Conservation (phyloP, 2,888 invertebrate species). For the Erannis defoliaria region DNA sequence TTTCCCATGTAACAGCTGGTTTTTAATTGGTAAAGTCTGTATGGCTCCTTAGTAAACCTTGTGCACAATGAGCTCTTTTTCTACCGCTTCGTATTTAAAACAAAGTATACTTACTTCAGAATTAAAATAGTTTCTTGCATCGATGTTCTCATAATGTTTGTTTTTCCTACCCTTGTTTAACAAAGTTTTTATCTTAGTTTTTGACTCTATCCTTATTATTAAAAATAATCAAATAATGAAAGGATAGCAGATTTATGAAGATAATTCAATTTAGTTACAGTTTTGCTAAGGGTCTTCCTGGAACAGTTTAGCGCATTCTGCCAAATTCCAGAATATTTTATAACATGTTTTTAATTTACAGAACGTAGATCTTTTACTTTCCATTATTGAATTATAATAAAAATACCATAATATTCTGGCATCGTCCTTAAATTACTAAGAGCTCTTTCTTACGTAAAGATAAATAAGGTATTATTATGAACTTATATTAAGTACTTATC, state of each 20-base stretch:
- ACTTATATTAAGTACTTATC: constrained; percentile 10
- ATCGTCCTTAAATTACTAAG: constrained; percentile 15
- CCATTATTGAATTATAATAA: not conserved
- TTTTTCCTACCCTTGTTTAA: not conserved
- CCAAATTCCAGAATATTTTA: too few species aligned
- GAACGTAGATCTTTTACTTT: not conserved
- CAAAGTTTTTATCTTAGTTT: not conserved
- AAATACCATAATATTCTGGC: constrained; percentile 11
- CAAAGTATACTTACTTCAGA: not conserved
- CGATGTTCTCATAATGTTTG: not conserved
- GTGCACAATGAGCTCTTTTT: too few species aligned
- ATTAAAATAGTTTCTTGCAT: not conserved
- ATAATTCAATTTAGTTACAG: not conserved
- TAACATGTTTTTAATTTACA: not conserved
- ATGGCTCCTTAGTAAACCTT: too few species aligned
- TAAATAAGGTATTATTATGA: constrained; percentile 19
- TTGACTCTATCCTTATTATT: constrained; percentile 3
- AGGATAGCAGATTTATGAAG: not conserved
- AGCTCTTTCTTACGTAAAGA: constrained; percentile 21
- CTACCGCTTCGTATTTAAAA: too few species aligned
- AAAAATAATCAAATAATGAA: not conserved
- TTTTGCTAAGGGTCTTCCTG: constrained; percentile 12
- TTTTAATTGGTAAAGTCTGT: too few species aligned
- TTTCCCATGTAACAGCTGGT: too few species aligned
- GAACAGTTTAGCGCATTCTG: not conserved